Evolutionary conservation across 2,113 vertebrate species (phyloP).

Genomic region (Anhinga anhinga): DNA sequence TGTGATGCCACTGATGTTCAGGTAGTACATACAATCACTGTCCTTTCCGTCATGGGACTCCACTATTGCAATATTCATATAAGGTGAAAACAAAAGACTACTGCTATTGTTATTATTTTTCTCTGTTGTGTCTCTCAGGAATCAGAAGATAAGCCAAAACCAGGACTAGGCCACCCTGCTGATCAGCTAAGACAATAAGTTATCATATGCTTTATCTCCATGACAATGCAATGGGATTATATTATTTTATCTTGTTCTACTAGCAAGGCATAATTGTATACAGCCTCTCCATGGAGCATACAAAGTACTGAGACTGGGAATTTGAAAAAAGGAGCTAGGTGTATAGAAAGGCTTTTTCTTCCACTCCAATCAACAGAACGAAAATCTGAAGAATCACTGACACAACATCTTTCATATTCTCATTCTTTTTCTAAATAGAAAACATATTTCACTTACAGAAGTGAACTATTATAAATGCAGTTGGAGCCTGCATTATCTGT

Average conservation of each 20-base stretch:
- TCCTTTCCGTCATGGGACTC: not conserved
- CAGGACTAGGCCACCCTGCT: constrained; percentile 39
- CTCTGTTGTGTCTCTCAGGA: constrained; percentile 48
- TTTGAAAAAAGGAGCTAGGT: not conserved
- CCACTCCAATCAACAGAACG: not conserved
- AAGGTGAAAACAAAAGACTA: not conserved
- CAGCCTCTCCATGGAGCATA: not conserved
- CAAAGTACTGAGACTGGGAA: not conserved
- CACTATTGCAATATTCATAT: not conserved
- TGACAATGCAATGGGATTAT: constrained; percentile 40
- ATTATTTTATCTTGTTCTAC: constrained; percentile 51
- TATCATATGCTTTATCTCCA: constrained; percentile 19
- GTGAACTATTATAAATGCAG: not conserved
- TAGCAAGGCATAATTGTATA: constrained; percentile 24
- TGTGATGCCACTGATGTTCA: not conserved
- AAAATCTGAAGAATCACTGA: constrained; percentile 5
- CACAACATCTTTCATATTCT: not conserved
- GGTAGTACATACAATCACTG: not conserved
- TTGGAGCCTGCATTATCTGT: not conserved
- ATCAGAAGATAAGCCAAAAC: constrained; percentile 45
- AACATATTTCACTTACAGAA: not conserved
- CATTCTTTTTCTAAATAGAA: not conserved
- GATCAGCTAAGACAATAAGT: constrained; percentile 54
- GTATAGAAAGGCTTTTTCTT: not conserved
- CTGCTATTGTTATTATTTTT: not conserved